Base-by-base conservation (phyloP, 2,113 vertebrate genomes). In the Genyomyrus donnyi region DNA sequence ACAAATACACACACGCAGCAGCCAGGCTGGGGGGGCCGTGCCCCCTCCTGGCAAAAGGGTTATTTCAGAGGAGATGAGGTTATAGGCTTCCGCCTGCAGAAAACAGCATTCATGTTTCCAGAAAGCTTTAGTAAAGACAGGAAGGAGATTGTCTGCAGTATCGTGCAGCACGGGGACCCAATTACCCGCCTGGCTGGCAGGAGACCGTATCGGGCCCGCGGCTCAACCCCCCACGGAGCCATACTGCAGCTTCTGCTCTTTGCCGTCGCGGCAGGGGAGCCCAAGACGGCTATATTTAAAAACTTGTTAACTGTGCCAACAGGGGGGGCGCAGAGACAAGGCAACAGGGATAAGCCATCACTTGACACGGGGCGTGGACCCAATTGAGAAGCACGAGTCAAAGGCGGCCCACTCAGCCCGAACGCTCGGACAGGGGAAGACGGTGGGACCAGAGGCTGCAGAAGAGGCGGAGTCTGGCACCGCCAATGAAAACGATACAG, bases 281-380 rank as follows among this genome's bases (percentile, higher is more conserved):
- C 49, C 17, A 92, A 92, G 49, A 0, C 27, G 0, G 88, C 91
- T 94, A 93, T 92, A 91, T 94, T 93, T 94, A 94, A 92, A 91
- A 90, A 88, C 52, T 21, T 66, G 92, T 91, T 93, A 92, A 92
- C 91, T 85, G 56, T 39, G 13, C 31, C 49, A 15, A 62, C 35
- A 85, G 74, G 80, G 77, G 88, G 87, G 19, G 2, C 48, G 15
- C 9, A 39, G 39, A 50, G 17, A 50, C 35, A 84, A 62, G 92
- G 46, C 56, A 11, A 0, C n/a, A 21, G 35, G 74, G 74, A 48
- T 8, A 21, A 45, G 46, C 66, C 66, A 52, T 17, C 27, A 9
- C 46, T 87, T 2, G 15, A 53, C 46, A 53, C 27, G 17, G 27
- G 49, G 5, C 49, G 2, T 7, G 48, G 85, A 58, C 15, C n/a